Evolutionary conservation across 2,888 invertebrate genomes (phyloP), one percentile per base, ranked within the genome.

Genomic region (Elysia crispata): DNA sequence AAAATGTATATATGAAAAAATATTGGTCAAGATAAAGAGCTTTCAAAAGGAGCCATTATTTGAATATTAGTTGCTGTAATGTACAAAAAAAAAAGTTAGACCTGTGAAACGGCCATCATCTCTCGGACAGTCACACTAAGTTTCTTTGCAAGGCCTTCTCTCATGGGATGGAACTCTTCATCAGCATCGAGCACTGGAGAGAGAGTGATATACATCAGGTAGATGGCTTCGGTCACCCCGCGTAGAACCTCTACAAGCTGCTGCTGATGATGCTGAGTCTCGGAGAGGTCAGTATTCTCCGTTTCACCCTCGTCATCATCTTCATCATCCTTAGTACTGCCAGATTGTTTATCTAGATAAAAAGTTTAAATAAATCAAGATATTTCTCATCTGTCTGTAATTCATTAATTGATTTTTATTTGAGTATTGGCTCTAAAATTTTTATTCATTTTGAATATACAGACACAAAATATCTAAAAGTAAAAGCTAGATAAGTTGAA

Each of bases 171-270:
- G 57, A 85, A 81, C 8, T 89, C 83, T 25, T 86, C 70, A 15
- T 23, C 60, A 3, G 60, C 60, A 0, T 80, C 69, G 1, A 81
- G 77, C 25, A 87, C 84, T 6, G 85, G 82, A 23, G 60, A 20
- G 3, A 60, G 20, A 15, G 8, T 23, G 0, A 85, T 86, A 88
- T 89, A 89, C 72, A 91, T 82, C 23, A 90, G 85, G 41, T 84
- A 86, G 1, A 91, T 86, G 15, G 86, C 84, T 69, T 91, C 90
- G 57, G 87, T 75, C 54, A 91, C 74, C 0, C 89, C 88, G 18
- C 82, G 78, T 83, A 91, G 86, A 1, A 88, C 54, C 13, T 18
- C 31, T 50, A 62, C 31, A 28, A 41, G 41, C 41, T 73, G 54
- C 1, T 5, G 18, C 33, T 50, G 66, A 25, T 15, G 23, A 1